Percentiles rank a stretch among this genome's conserved stretches.
phyloP scores from a whole-genome alignment of 1,140 invertebrate species.

The Drosophila carrolli region DNA sequence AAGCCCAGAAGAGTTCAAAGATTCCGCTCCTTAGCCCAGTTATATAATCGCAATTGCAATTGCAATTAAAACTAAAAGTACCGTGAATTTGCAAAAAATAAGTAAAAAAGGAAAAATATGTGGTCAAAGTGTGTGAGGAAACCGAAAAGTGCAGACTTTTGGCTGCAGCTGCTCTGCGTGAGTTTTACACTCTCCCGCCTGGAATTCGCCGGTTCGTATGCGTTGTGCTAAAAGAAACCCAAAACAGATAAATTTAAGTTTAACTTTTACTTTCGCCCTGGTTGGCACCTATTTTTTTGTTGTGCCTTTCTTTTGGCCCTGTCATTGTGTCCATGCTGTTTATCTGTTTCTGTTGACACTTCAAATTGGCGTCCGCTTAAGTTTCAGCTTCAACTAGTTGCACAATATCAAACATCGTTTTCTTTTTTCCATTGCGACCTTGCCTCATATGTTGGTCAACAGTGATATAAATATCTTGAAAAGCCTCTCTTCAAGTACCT shows the following conservation, averaged over 20 bases:
- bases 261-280: slow-evolving; percentile 78
- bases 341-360: slow-evolving; percentile 47
- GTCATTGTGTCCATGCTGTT: slow-evolving; percentile 31
- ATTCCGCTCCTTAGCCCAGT: not conserved
- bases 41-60: slow-evolving; percentile 31
- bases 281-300: slow-evolving; percentile 43
- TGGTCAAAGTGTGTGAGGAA: slow-evolving; percentile 25
- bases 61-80: slow-evolving; percentile 16
- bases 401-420: slow-evolving; percentile 44
- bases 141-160: slow-evolving; percentile 14
- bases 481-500: slow-evolving; percentile 15
- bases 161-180: slow-evolving; percentile 48
- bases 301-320: slow-evolving; percentile 62
- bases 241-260: slow-evolving; percentile 44
- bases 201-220: slow-evolving; percentile 76
- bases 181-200: slow-evolving; percentile 39
- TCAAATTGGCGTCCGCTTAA: slow-evolving; percentile 54
- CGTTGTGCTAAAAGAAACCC: slow-evolving; percentile 63
- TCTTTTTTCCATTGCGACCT: slow-evolving; percentile 50
- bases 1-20: slow-evolving; percentile 24
- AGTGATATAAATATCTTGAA: slow-evolving; percentile 17
- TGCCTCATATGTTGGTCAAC: slow-evolving; percentile 53
- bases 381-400: slow-evolving; percentile 53
- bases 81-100: slow-evolving; percentile 27
- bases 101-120: slow-evolving; percentile 34